Base-by-base conservation (phyloP, 2,888 invertebrate species). In the Tetanocera ferruginea region DNA sequence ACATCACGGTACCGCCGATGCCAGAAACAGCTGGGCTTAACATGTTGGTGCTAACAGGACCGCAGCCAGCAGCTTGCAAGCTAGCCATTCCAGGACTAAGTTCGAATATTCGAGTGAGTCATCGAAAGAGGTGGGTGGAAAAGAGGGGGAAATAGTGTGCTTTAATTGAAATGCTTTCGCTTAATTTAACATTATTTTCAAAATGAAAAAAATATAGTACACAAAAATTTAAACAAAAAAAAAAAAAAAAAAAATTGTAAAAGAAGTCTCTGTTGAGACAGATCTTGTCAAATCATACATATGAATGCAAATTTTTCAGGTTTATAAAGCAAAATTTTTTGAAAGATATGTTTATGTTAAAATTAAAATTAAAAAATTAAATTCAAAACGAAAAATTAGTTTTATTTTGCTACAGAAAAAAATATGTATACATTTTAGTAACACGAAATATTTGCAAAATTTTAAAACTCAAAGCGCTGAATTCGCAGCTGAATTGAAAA, bases 1-100 rank as follows among this genome's bases (percentile, higher is more conserved):
- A 79, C 84, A 87, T 84, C n/a, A 88, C 82, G 89, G 91, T 86
- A 77, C 85, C 84, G 76, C 86, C 81, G 66, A 75, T 66, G 52
- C 80, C 82, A 4, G 81, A 83, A 75, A 83, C 83, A 81, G 84
- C 83, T 72, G 88, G 84, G 78, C 87, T 84, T 57, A 87, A 82
- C 83, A 89, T 84, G 81, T 86, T 76, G 60, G 76, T 74, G 25
- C 80, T 76, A 25, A 79, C 80, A 52, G 78, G 67, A 81, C 76
- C 43, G 71, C 74, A 72, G 76, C 82, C 80, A 73, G 80, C 28
- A 9, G 75, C 57, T 69, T 80, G 74, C 28, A 70, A 55, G 64
- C 73, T 78, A 76, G 77, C 77, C 67, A 80, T 82, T 78, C 73
- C 55, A 34, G 75, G 75, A 55, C 75, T 75, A 23, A 23, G 37